Evolutionary conservation across 1,140 invertebrate species (phyloP).

Genomic region (Yoshiicerus persimilis): DNA sequence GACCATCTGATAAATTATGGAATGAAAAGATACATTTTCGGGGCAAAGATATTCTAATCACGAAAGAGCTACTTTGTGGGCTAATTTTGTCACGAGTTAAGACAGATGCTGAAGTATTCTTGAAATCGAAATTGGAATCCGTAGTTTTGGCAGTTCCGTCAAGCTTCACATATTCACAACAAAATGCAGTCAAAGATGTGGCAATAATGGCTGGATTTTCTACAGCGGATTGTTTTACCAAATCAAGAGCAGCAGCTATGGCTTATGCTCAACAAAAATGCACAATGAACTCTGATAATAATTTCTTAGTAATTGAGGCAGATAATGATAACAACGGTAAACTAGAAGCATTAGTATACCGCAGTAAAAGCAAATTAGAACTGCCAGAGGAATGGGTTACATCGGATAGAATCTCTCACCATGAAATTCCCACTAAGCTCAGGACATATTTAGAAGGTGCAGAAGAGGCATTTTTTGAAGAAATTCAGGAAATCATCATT

Average conservation of each 20-base stretch:
- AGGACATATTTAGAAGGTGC: not conserved
- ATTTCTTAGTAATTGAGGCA: not conserved
- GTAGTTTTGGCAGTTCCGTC: not conserved
- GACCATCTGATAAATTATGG: not conserved
- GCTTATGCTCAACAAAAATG: conserved; percentile 53
- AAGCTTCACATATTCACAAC: not conserved
- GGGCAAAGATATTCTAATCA: not conserved
- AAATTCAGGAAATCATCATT: too few relatives aligned
- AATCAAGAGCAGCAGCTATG: conserved; percentile 55
- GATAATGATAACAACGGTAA: not conserved
- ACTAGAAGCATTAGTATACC: not conserved
- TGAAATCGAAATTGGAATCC: conserved; percentile 52
- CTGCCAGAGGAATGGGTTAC: too few relatives aligned
- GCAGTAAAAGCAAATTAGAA: not conserved
- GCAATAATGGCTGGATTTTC: conserved; percentile 53
- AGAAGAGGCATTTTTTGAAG: not conserved
- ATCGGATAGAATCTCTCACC: not conserved
- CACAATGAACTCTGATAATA: not conserved
- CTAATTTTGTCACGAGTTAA: conserved; percentile 52
- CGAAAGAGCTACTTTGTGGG: not conserved
- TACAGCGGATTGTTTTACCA: conserved; percentile 56
- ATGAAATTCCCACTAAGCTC: too few relatives aligned
- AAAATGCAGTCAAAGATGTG: conserved; percentile 45
- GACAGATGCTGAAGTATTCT: conserved; percentile 51
- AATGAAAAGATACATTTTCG: not conserved